These are phyloP conservation scores for Maniola hyperantus DNA, from an alignment of 2,888 invertebrate species.

Conservation along the genomic window DNA sequence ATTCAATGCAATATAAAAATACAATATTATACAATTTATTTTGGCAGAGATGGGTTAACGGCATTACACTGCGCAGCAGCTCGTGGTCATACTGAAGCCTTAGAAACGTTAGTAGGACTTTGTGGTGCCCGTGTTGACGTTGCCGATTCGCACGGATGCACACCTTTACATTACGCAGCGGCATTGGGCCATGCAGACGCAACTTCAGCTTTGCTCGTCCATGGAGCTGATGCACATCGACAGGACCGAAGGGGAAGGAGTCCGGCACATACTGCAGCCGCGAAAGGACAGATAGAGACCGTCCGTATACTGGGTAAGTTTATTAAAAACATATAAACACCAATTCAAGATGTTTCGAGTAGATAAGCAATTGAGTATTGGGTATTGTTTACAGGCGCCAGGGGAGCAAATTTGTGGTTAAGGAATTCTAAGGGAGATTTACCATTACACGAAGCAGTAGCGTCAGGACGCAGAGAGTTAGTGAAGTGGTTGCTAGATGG, in stretches of 20 bases:
- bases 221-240: conserved; percentile 95
- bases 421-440: conserved; percentile 96
- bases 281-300: conserved; percentile 96
- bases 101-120: conserved; percentile 93
- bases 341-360: background rate
- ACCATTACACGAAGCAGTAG: conserved; percentile 97
- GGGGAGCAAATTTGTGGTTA: conserved; percentile 94
- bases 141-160: conserved; percentile 96
- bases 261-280: conserved; percentile 96
- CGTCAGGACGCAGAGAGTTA: conserved; percentile 93
- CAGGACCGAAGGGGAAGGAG: conserved; percentile 96
- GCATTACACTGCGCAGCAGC: conserved; percentile 99
- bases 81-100: conserved; percentile 95
- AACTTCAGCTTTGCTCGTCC: conserved; percentile 92
- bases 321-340: background rate
- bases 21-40: conserved; percentile 9
- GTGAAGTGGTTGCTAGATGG: conserved; percentile 94
- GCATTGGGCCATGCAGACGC: conserved; percentile 98
- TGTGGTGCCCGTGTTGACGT: conserved; percentile 95
- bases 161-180: conserved; percentile 97
- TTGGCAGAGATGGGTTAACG: conserved; percentile 92
- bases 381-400: conserved; percentile 55
- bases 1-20: too few relatives aligned
- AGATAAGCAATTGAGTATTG: background rate
- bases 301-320: conserved; percentile 85